Conservation (phyloP, 1,140 invertebrate genomes). For the Cotesia glomerata region DNA sequence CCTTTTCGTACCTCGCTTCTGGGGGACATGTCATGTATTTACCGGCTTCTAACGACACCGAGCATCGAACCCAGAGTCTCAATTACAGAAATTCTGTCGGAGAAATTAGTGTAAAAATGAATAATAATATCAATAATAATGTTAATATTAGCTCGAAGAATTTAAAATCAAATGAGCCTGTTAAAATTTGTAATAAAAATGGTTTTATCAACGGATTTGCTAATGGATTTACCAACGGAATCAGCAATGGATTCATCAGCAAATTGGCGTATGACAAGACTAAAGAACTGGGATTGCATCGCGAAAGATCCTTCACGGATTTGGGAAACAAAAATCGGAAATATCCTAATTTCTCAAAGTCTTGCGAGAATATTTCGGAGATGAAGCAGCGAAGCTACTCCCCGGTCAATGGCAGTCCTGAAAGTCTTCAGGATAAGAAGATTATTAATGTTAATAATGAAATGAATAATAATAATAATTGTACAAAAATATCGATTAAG, state of each 20-base stretch:
- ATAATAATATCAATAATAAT: constrained; percentile 4
- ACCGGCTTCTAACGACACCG: constrained; percentile 67
- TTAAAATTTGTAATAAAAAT: constrained; percentile 17
- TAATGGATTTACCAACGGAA: constrained; percentile 22
- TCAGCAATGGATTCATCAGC: constrained; percentile 17
- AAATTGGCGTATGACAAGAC: constrained; percentile 6
- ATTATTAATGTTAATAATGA: constrained; percentile 22
- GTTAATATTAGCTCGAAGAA: constrained; percentile 31
- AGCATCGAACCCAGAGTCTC: constrained; percentile 40
- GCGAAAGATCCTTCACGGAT: constrained; percentile 39
- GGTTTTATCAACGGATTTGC: constrained; percentile 15
- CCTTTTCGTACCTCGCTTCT: constrained; percentile 60
- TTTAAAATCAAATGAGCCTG: constrained; percentile 26
- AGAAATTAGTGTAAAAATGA: constrained; percentile 10
- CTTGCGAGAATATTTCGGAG: constrained; percentile 58
- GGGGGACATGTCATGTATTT: constrained; percentile 81
- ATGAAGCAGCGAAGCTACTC: constrained; percentile 44
- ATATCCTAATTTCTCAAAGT: constrained; percentile 50
- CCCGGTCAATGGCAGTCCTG: constrained; percentile 33
- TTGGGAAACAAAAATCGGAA: constrained; percentile 39
- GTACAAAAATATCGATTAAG: constrained; percentile 35
- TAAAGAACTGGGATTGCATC: constrained; percentile 18
- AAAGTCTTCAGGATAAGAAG: constrained; percentile 45
- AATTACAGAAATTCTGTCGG: constrained; percentile 32
- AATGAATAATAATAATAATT: constrained; percentile 42